Conservation (phyloP, 2,797 vertebrate species). For the Simalia tracyae region DNA sequence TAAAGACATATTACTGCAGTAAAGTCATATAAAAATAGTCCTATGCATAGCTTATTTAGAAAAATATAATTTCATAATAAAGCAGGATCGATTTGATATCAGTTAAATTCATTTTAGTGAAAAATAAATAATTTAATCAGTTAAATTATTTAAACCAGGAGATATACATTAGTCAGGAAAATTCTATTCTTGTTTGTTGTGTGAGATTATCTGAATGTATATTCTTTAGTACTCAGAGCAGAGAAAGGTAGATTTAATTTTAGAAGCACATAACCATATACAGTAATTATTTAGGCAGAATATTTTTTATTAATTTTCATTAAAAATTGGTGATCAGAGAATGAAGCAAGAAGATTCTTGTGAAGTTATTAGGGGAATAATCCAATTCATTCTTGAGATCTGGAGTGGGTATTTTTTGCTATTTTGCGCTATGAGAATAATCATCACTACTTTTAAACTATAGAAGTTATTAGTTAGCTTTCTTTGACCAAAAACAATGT, state of each 20-base stretch:
- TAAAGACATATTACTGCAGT: not conserved
- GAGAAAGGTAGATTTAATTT: too few species aligned
- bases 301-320: too few species aligned
- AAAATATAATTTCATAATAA: not conserved
- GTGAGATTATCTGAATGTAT: not conserved
- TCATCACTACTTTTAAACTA: too few species aligned
- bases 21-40: not conserved
- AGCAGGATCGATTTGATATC: not conserved
- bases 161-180: not conserved
- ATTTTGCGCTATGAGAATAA: too few species aligned
- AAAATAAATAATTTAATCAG: not conserved
- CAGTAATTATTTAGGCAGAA: too few species aligned
- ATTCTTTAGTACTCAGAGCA: not conserved
- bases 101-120: not conserved
- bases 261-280: too few species aligned
- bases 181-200: not conserved
- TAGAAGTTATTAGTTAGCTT: too few species aligned
- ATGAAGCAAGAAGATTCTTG: not conserved
- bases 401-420: not conserved
- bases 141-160: not conserved
- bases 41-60: not conserved
- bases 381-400: not conserved
- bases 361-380: not conserved
- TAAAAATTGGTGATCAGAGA: too few species aligned
- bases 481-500: too few species aligned